Conservation (phyloP, 2,888 invertebrate species). For the Sesia apiformis region DNA sequence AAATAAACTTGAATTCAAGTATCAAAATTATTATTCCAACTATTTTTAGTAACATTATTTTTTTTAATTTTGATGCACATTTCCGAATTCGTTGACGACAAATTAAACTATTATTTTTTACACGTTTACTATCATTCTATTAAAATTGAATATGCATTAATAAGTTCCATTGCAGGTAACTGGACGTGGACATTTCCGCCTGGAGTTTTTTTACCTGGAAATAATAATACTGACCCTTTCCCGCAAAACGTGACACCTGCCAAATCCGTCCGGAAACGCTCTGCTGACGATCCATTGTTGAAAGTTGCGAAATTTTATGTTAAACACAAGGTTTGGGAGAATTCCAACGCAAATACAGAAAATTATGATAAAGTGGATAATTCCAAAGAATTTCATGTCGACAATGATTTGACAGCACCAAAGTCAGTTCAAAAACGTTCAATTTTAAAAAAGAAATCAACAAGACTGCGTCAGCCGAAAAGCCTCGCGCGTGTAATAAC, state of each 20-base stretch:
- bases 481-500: conserved; percentile 22
- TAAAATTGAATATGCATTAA: background rate
- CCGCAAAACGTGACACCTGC: conserved; percentile 7
- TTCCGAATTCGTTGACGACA: background rate
- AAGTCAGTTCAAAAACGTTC: conserved; percentile 22
- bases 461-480: conserved; percentile 15
- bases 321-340: conserved; percentile 48
- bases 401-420: conserved; percentile 20
- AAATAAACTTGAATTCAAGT: too few species aligned
- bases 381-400: conserved; percentile 19
- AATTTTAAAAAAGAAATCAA: conserved; percentile 3
- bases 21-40: too few species aligned
- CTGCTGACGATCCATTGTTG: conserved; percentile 24
- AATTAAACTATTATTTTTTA: background rate
- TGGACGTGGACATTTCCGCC: background rate
- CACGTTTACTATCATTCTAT: background rate
- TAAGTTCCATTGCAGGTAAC: background rate
- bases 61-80: too few species aligned
- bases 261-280: conserved; percentile 29
- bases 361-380: conserved; percentile 7
- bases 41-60: too few species aligned
- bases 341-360: conserved; percentile 20
- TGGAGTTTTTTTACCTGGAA: background rate
- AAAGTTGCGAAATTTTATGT: conserved; percentile 41
- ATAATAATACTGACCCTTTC: background rate